Evolutionary conservation across 2,888 invertebrate genomes (phyloP), one percentile per base, ranked within the genome.

Genomic region (Buathra laborator): DNA sequence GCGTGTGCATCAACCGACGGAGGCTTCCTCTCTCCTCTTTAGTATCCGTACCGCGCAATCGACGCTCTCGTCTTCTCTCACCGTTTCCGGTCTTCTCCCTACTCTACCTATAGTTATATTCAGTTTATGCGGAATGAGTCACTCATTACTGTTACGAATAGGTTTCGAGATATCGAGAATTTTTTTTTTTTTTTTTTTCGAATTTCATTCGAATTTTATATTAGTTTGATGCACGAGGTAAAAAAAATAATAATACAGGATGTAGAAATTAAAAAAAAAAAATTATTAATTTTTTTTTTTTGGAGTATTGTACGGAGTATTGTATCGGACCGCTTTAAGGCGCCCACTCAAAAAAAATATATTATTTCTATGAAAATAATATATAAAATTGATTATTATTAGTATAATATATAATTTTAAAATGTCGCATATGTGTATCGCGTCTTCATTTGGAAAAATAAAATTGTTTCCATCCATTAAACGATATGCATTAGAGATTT

Each of bases 1-100:
- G 56, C 71, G 74, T 79, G 74, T 68, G 80, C 76, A 74, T 62
- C 53, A 66, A 66, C 83, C 83, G 74, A 64, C 72, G 71, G 72
- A 51, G 72, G 75, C 51, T 64, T 75, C 75, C 75, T 75, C 64
- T 75, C 53, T 37, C 75, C 32, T 75, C 64, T 75, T 46, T 51
- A 29, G 59, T 48, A 62, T 74, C 74, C 62, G 46, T 16, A 32
- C 68, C 48, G 81, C 81, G 75, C 75, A 68, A 75, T 75, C 70
- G 81, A 68, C 81, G 64, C 56, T 81, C 75, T 68, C 68, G 62
- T 75, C 59, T 70, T 81, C 75, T 74, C 64, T 51, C 81, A 24
- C 46, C 67, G 59, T 56, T 81, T 81, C 74, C 81, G 74, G 48
- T 59, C 48, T 66, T 64, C 64, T 64, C 64, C 16, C 48, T 29